Evolutionary conservation across 2,113 vertebrate species (phyloP), one percentile per base, ranked within the genome.

Genomic region (Prolemur simus): DNA sequence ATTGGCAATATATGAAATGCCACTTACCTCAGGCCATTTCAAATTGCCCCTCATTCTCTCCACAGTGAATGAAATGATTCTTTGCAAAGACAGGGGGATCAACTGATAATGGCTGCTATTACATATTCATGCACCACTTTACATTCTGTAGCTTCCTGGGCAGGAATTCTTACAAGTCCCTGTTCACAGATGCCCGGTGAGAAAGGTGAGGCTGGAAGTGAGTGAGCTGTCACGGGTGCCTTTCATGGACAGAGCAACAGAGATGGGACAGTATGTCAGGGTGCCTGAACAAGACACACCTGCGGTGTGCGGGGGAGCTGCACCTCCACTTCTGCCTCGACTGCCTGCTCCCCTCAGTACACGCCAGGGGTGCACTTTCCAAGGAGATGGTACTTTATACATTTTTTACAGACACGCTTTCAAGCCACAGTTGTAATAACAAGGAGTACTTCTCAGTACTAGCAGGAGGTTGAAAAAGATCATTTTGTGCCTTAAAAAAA

Each of bases 1-100:
- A 97, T 96, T 93, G 93, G 93, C 74, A 93, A 96, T 95, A 86
- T 89, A 83, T 96, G 94, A 97, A 97, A 96, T 92, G 91, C 94
- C 97, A 96, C 93, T 97, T 96, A 96, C 94, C 87, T 96, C 74
- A 5, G 97, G 95, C 93, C 93, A 97, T 96, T 96, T 97, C 95
- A 97, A 91, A 97, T 96, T 93, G 84, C 74, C 94, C 94, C 83
- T 97, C 76, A 89, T 97, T 95, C 96, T 95, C 93, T 94, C 76
- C 34, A 74, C 58, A 49, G 71, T 92, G 77, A 97, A 93, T 95
- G 93, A 96, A 96, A 96, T 89, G 87, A 96, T 96, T 96, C 91
- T 94, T 98, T 95, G 69, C 89, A 81, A 97, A 97, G 93, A 95
- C 71, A 39, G 74, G n/a, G 87, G 56, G 52, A 95, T 95, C 97